These are phyloP conservation scores for Tachuris rubrigastra DNA, from an alignment of 2,113 vertebrate species.

Conservation along the genomic window DNA sequence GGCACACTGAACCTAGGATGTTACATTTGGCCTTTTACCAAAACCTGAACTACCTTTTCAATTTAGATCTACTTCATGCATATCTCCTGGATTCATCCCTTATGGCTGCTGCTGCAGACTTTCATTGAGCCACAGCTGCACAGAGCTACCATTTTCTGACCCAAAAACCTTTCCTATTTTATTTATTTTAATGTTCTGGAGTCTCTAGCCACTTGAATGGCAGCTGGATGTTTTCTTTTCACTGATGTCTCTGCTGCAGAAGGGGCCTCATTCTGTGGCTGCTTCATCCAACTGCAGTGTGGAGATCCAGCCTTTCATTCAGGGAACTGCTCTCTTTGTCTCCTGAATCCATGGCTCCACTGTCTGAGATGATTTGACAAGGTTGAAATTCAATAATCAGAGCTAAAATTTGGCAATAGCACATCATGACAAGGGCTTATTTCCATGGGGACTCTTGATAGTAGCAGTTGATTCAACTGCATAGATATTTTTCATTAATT, in stretches of 20 bases:
- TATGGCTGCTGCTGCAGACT: not conserved
- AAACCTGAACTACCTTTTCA: not conserved
- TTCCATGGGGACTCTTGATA: not conserved
- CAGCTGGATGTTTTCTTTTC: not conserved
- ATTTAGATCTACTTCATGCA: not conserved
- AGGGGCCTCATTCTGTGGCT: not conserved
- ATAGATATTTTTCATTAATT: not conserved
- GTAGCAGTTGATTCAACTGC: not conserved
- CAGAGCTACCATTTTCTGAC: not conserved
- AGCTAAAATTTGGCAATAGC: not conserved
- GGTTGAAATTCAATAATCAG: not conserved
- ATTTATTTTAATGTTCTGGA: not conserved
- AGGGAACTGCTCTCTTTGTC: not conserved
- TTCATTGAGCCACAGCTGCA: not conserved
- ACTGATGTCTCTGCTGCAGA: not conserved
- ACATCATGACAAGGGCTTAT: not conserved
- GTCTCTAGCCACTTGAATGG: not conserved
- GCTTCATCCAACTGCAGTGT: not conserved
- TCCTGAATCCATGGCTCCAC: not conserved
- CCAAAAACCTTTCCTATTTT: not conserved
- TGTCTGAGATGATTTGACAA: not conserved
- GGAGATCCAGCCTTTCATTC: not conserved
- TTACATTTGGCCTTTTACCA: not conserved
- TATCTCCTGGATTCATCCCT: not conserved
- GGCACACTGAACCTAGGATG: not conserved